A percentile compares a stretch with the other conserved stretches of the same genome.
Conservation (phyloP, 2,888 invertebrate species). For the Nudaria mundana region DNA sequence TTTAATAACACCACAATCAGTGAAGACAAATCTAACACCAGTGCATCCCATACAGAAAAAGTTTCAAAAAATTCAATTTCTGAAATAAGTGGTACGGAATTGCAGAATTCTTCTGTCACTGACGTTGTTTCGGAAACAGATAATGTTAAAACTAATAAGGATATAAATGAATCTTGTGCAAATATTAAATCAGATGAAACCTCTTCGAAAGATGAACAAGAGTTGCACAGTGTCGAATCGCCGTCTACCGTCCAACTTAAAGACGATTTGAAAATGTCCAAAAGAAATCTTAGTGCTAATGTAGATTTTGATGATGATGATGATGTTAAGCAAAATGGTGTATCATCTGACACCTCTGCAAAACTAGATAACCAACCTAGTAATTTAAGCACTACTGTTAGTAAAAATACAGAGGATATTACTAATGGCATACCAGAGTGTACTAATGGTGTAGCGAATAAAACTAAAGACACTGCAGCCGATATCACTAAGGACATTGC, state of each 20-base stretch:
- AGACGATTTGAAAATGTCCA: background rate
- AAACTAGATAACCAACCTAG: too few species aligned
- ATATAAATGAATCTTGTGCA: background rate
- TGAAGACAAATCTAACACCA: background rate
- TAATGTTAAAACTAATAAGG: background rate
- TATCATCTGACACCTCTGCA: too few species aligned
- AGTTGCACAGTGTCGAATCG: background rate
- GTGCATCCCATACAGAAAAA: background rate
- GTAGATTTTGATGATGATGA: background rate
- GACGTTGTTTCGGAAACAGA: background rate
- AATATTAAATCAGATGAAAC: background rate
- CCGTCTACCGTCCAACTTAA: background rate
- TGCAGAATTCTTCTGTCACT: background rate
- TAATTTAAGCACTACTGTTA: too few species aligned
- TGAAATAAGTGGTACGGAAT: background rate
- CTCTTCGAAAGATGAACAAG: background rate
- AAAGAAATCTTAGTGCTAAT: background rate
- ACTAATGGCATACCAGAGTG: too few species aligned
- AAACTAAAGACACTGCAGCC: too few species aligned
- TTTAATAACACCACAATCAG: constrained; percentile 7
- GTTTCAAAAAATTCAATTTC: background rate
- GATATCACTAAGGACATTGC: too few species aligned
- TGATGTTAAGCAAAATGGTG: too few species aligned
- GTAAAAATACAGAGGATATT: too few species aligned
- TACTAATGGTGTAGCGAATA: too few species aligned